Evolutionary conservation across 2,797 vertebrate genomes (phyloP).

Genomic region (Microcaecilia unicolor): DNA sequence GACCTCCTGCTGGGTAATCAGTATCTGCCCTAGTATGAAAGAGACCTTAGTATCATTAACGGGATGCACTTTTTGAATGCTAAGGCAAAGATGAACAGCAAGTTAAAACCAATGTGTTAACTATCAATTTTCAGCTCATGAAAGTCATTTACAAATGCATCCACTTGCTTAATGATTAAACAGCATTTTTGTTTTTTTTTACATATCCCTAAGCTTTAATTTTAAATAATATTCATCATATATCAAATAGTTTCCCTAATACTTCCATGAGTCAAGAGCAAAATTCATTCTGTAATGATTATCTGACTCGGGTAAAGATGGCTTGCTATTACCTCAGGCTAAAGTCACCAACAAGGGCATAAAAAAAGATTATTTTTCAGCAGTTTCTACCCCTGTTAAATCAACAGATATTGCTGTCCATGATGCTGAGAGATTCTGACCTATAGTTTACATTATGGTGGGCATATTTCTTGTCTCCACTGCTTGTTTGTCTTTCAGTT

Average conservation of each 20-base stretch:
- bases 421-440: constrained; percentile 53
- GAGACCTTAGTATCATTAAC: constrained; percentile 38
- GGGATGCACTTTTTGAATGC: constrained; percentile 27
- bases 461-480: constrained; percentile 44
- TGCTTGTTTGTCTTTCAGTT: too few species aligned
- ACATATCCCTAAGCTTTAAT: constrained; percentile 46
- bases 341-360: constrained; percentile 70
- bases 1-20: constrained; percentile 56
- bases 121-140: constrained; percentile 37
- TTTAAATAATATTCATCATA: constrained; percentile 71
- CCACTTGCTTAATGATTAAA: constrained; percentile 24
- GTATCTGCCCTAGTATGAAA: constrained; percentile 26
- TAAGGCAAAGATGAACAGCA: constrained; percentile 34
- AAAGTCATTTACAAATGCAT: constrained; percentile 29
- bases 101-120: too few species aligned
- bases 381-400: constrained; percentile 60
- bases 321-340: constrained; percentile 75
- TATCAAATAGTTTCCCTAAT: constrained; percentile 56
- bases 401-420: constrained; percentile 68
- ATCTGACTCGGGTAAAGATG: constrained; percentile 80
- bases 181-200: constrained; percentile 33
- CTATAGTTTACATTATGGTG: constrained; percentile 38
- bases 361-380: constrained; percentile 74
- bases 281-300: constrained; percentile 91
- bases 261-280: constrained; percentile 36